Evolutionary conservation across 2,888 invertebrate species (phyloP), one percentile per base, ranked within the genome.

Genomic region (Melitaea athalia): DNA sequence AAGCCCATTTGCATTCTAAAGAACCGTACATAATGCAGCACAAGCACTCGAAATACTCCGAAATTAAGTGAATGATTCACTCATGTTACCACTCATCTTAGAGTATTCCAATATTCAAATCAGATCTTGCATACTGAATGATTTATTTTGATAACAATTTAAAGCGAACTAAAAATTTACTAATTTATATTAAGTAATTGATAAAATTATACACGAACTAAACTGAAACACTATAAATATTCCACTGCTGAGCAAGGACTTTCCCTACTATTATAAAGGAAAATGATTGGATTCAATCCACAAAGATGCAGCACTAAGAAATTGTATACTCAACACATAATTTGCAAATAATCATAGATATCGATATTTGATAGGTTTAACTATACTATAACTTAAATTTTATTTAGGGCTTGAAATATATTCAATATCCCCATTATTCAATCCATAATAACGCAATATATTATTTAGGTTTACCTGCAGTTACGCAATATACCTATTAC

Each of bases 41-140:
- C 42, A 6, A 45, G 47, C 70, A 62, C 68, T 70, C 61, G 47
- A 70, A 64, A 62, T 68, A 65, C 62, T 53, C 59, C 45, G 62
- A 31, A 63, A 59, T 50, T 17, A 52, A 17, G 57, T 47, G 47
- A 65, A 59, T 68, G 62, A 65, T 43, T 61, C 64, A 64, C 45
- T 52, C 49, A 60, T 64, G 47, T 59, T 17, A 38, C 33, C 49
- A 61, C 53, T 49, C 60, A 53, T 66, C 52, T 53, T 53, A 38
- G 33, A 60, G 14, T 55, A 55, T 50, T 24, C 14, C 38, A 24
- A 31, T 53, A 53, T 47, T 24, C 59, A 31, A 17, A 59, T 66
- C 63, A 53, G 45, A 66, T 61, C 53, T 66, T 52, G 43, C 52
- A 31, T 24, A 52, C 17, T 24, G 52, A 31, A 52, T 24, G 24